These are phyloP conservation scores for Prietella phreatophila DNA, from an alignment of 2,113 vertebrate species.

Conservation along the genomic window DNA sequence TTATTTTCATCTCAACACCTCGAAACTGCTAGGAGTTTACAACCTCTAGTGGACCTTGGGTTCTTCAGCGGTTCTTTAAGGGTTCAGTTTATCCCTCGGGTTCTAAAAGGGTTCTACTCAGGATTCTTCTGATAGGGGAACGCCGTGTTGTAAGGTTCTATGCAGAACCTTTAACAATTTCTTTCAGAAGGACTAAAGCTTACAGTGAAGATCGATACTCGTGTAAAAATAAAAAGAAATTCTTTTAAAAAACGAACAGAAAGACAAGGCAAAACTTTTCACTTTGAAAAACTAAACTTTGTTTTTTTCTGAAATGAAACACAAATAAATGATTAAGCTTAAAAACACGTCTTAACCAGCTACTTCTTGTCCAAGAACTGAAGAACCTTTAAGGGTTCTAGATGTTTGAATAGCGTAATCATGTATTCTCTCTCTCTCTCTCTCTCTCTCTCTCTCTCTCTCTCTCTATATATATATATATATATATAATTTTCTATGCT, in stretches of 20 bases:
- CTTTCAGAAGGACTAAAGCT: too few species aligned
- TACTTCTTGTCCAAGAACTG: not conserved
- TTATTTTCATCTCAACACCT: not conserved
- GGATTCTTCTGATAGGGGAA: not conserved
- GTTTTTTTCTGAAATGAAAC: not conserved
- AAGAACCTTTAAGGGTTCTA: too few species aligned
- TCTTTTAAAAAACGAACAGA: not conserved
- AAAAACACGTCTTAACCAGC: not conserved
- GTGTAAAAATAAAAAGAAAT: not conserved
- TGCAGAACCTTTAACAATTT: not conserved
- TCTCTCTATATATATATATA: too few species aligned
- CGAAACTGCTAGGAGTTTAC: not conserved
- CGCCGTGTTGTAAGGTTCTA: not conserved
- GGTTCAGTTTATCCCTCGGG: not conserved
- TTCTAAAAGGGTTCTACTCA: too few species aligned
- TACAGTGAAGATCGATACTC: not conserved
- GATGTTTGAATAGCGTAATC: not conserved
- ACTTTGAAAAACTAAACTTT: not conserved
- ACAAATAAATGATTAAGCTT: not conserved
- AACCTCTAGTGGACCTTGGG: too few species aligned
- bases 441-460: too few species aligned
- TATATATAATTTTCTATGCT: not conserved
- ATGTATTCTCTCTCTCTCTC: too few species aligned
- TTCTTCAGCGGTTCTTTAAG: not conserved
- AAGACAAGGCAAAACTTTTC: not conserved